Base-by-base conservation (phyloP, 2,888 invertebrate species). In the Pteria penguin region DNA sequence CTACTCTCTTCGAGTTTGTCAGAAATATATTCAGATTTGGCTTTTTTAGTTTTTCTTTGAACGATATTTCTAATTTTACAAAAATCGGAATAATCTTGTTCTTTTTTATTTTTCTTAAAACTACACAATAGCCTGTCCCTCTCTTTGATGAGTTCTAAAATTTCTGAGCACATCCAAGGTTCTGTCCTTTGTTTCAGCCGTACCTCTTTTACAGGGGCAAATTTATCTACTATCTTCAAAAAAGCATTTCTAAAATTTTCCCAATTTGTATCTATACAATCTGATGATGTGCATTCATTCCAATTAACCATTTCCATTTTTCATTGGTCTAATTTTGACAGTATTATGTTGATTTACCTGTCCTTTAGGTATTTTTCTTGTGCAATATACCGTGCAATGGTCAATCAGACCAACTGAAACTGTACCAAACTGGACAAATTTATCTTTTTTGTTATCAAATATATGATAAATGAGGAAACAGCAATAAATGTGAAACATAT, bases 191-290 rank as follows among this genome's bases (percentile, higher is more conserved):
- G 8, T 33, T 22, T 27, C 24, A n/a, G 8, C 5, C 33, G 1
- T 31, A 4, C 1, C 22, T 14, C 29, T 61, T 29, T 18, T 27
- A 29, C 24, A 29, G 27, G 36, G 11, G 27, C 26, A 29, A 33
- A 24, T 4, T n/a, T 24, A 26, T 32, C 58, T 31, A 62, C 18
- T 11, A 22, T 18, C 18, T 63, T 14, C 18, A 24, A n/a, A 73
- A 67, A 73, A 31, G 61, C 55, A 29, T 58, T 58, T 26, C 55
- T 67, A 27, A 67, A 67, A 55, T 29, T 31, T 55, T 67, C 57
- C 67, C 55, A 67, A 55, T 67, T 67, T 55, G 45, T 22, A 67
- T 67, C 57, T 22, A 55, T 57, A 52, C n/a, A n/a, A 24, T 67
- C 31, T n/a, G 65, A 45, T 65, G 45, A 29, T 65, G 4, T 11